phyloP scores from a whole-genome alignment of 2,797 vertebrate species.

The Hybognathus amarus region DNA sequence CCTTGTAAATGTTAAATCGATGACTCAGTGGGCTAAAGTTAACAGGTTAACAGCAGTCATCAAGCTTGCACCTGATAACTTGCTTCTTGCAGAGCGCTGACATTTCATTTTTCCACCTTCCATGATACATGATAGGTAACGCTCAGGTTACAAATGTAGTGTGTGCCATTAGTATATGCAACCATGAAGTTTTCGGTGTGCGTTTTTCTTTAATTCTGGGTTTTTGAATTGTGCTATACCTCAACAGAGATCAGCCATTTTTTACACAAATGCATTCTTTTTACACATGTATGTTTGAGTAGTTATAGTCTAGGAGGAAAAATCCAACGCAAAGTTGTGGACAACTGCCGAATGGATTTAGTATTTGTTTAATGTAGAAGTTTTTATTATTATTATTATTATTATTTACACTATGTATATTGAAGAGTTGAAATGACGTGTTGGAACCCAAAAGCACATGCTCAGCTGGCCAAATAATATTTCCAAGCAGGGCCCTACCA shows the following conservation, averaged over 20 bases:
- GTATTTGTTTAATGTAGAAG: conserved; percentile 5
- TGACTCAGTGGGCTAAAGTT: conserved; percentile 82
- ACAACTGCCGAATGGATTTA: conserved; percentile 24
- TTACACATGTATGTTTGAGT: conserved; percentile 18
- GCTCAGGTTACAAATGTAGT: conserved; percentile 82
- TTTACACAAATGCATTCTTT: conserved; percentile 4
- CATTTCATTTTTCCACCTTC: conserved; percentile 68
- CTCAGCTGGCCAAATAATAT: conserved; percentile 92
- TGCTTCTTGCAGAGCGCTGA: conserved; percentile 87
- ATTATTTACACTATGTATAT: conserved; percentile 16
- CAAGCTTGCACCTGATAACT: conserved; percentile 90
- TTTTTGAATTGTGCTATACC: conserved; percentile 74
- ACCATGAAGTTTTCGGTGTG: conserved; percentile 71
- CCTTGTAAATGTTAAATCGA: conserved; percentile 93
- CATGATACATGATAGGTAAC: conserved; percentile 74
- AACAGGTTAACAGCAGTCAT: conserved; percentile 82
- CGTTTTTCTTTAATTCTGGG: conserved; percentile 59
- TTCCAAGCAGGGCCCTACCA: conserved; percentile 92
- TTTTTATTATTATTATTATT: background rate
- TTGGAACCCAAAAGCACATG: conserved; percentile 59
- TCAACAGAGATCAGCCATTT: conserved; percentile 66
- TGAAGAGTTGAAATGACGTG: conserved; percentile 25
- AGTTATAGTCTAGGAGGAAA: background rate
- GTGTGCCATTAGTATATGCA: conserved; percentile 81
- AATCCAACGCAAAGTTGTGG: conserved; percentile 17